Conservation (phyloP, 2,888 invertebrate genomes). For the Drosophila kanekoi region DNA sequence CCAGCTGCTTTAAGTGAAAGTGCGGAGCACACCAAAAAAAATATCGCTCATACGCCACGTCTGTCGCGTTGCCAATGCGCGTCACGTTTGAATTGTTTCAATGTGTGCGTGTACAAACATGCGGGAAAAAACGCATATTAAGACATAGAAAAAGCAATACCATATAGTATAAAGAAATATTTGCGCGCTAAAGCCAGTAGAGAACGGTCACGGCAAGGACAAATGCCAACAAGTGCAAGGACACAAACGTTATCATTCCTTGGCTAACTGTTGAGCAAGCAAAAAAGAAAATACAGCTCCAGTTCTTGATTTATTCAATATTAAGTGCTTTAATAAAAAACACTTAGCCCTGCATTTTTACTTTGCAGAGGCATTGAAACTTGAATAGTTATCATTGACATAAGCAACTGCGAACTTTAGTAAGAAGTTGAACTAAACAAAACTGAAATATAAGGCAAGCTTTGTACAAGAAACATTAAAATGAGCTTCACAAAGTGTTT, state of each 20-base stretch:
- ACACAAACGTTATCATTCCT: slow-evolving; percentile 58
- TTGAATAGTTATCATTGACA: slow-evolving; percentile 3
- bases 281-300: not conserved
- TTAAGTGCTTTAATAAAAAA: slow-evolving; percentile 3
- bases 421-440: slow-evolving; percentile 7
- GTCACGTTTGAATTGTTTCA: slow-evolving; percentile 77
- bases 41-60: slow-evolving; percentile 62
- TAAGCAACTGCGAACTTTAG: not conserved
- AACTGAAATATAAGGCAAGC: slow-evolving; percentile 1
- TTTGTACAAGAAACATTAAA: not conserved
- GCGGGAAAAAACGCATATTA: slow-evolving; percentile 54
- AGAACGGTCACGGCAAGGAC: slow-evolving; percentile 69
- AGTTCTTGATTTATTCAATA: slow-evolving; percentile 22
- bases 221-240: slow-evolving; percentile 67
- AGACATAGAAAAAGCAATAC: slow-evolving; percentile 47
- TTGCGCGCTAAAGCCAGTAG: slow-evolving; percentile 14
- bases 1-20: slow-evolving; percentile 63
- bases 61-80: slow-evolving; percentile 53
- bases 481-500: slow-evolving; percentile 2
- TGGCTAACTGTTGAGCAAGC: slow-evolving; percentile 14
- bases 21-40: slow-evolving; percentile 17
- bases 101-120: slow-evolving; percentile 58
- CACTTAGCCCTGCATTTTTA: not conserved
- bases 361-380: not conserved
- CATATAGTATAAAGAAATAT: slow-evolving; percentile 30